Evolutionary conservation across 2,888 invertebrate genomes (phyloP).

Genomic region (Keiferia lycopersicella): DNA sequence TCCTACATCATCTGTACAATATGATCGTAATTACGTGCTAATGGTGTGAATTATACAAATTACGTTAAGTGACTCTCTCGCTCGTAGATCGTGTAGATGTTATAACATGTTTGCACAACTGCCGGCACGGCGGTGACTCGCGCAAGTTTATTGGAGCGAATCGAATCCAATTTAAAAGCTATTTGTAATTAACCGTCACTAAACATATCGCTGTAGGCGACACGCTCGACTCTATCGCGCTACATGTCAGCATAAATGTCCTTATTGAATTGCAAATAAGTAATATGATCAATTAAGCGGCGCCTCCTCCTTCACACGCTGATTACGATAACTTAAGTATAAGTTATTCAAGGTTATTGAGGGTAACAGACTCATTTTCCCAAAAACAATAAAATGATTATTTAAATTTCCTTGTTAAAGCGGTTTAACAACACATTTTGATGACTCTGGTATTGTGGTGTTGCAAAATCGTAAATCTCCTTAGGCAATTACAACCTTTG

Average conservation of each 20-base stretch:
- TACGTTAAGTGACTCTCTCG: conserved; percentile 40
- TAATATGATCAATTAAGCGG: conserved; percentile 19
- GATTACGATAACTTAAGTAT: not conserved
- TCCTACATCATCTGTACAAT: conserved; percentile 38
- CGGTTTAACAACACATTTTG: not conserved
- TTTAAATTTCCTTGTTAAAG: not conserved
- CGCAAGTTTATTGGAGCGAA: conserved; percentile 58
- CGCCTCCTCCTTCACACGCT: conserved; percentile 23
- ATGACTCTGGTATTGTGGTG: not conserved
- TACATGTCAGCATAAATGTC: conserved; percentile 24
- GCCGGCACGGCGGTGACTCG: conserved; percentile 41
- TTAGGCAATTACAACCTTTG: not conserved
- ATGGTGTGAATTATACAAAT: conserved; percentile 29
- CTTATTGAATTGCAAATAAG: conserved; percentile 28
- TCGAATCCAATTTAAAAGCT: conserved; percentile 66
- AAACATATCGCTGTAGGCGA: conserved; percentile 43
- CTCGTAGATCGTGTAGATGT: conserved; percentile 25
- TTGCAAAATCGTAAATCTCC: too few relatives aligned
- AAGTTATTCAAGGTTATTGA: not conserved
- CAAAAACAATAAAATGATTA: not conserved
- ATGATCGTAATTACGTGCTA: conserved; percentile 38
- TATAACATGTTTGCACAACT: conserved; percentile 31
- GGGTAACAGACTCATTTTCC: not conserved
- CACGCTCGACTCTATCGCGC: conserved; percentile 21
- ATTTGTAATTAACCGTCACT: conserved; percentile 59